These are phyloP conservation scores for Frankliniella fusca DNA, from an alignment of 2,888 invertebrate species.

Conservation along the genomic window DNA sequence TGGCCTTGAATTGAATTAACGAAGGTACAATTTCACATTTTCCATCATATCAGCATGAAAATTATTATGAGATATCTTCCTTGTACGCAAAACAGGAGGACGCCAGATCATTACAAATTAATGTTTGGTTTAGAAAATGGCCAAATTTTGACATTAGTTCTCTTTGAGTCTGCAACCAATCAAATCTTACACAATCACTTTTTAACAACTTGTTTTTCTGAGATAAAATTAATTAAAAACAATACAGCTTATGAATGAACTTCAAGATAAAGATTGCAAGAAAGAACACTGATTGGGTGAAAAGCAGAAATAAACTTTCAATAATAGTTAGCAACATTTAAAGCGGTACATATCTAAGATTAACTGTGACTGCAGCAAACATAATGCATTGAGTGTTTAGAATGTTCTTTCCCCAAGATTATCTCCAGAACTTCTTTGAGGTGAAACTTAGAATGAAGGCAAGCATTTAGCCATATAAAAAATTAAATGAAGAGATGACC, in stretches of 20 bases:
- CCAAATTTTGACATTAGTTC: neutral
- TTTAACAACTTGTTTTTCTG: neutral
- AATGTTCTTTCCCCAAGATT: too few species aligned
- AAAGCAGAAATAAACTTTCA: too few species aligned
- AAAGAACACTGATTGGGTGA: neutral
- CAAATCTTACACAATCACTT: neutral
- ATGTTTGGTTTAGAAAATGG: neutral
- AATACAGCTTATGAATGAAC: neutral
- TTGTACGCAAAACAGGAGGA: neutral
- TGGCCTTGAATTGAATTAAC: neutral
- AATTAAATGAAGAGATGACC: too few species aligned
- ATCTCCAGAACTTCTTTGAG: too few species aligned
- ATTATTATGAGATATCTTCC: too few species aligned
- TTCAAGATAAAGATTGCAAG: neutral
- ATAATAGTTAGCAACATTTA: too few species aligned
- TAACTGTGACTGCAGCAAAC: too few species aligned
- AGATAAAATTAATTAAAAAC: neutral
- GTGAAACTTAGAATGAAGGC: too few species aligned
- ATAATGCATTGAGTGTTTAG: too few species aligned
- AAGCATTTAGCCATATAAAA: too few species aligned
- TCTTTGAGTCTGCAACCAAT: neutral
- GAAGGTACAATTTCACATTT: neutral
- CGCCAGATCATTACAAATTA: neutral
- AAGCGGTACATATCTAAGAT: too few species aligned
- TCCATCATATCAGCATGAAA: neutral